These are phyloP conservation scores for Ochotona princeps DNA, from an alignment of 2,113 vertebrate species.

Conservation along the genomic window DNA sequence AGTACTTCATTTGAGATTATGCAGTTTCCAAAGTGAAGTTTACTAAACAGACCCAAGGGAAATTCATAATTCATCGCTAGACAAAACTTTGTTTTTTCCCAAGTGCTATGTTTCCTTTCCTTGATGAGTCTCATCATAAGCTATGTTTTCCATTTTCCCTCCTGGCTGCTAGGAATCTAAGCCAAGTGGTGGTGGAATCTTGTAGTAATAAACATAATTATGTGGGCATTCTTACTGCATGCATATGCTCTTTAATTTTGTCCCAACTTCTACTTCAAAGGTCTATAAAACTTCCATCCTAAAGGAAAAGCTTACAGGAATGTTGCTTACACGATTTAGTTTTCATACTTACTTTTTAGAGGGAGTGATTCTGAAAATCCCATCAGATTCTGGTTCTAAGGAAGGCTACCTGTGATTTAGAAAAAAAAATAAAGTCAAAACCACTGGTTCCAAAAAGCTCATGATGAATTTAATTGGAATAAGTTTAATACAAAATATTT, in stretches of 20 bases:
- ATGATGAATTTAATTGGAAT: too few relatives aligned
- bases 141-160: background rate
- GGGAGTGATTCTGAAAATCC: background rate
- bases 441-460: background rate
- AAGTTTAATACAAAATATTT: too few relatives aligned
- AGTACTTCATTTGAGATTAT: conserved; percentile 5
- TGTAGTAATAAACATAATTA: conserved; percentile 27
- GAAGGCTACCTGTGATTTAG: background rate
- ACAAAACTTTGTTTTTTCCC: background rate
- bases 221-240: background rate
- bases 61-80: conserved; percentile 26
- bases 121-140: background rate
- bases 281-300: background rate
- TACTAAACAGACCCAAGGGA: background rate
- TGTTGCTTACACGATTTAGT: background rate
- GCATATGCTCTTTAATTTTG: background rate
- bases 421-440: background rate
- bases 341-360: background rate
- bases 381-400: conserved; percentile 29
- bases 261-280: background rate
- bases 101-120: background rate
- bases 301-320: background rate
- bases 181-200: background rate
- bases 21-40: conserved; percentile 21
- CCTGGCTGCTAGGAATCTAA: background rate